Percentiles rank a stretch among this genome's conserved stretches.
Evolutionary conservation across 2,888 invertebrate genomes (phyloP).

Genomic region (Rhodophaea formosa): DNA sequence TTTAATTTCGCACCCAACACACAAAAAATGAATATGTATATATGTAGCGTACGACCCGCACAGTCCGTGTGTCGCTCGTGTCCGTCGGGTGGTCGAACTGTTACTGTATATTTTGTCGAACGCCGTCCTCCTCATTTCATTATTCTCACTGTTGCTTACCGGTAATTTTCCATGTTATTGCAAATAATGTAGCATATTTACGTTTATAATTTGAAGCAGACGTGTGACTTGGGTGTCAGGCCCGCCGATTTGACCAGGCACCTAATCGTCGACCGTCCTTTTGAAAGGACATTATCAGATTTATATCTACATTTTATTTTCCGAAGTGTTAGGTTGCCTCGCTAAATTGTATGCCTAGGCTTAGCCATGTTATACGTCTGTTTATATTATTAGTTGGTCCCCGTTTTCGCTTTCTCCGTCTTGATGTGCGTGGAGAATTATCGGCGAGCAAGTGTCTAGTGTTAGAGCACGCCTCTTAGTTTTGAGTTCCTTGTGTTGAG

Average conservation of each 20-base stretch:
- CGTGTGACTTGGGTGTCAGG: neutral
- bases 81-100: constrained; percentile 2
- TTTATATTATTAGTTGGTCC: neutral
- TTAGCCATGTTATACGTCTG: neutral
- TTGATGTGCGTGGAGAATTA: constrained; percentile 23
- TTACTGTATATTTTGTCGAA: neutral
- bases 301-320: neutral
- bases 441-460: constrained; percentile 26
- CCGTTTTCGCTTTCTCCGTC: constrained; percentile 2
- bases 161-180: constrained; percentile 10
- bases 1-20: neutral
- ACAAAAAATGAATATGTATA: neutral
- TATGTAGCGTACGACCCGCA: neutral
- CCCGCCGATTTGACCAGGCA: neutral
- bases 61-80: constrained; percentile 1
- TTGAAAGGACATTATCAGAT: neutral
- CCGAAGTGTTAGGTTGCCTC: neutral
- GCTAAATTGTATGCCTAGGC: neutral
- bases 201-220: neutral
- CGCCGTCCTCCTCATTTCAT: constrained; percentile 2
- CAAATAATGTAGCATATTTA: constrained; percentile 3
- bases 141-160: constrained; percentile 1
- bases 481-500: constrained; percentile 41
- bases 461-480: constrained; percentile 37
- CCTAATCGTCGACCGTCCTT: neutral